Evolutionary conservation across 2,888 invertebrate species (phyloP).

Genomic region (Drosophila pseudotalamancana): DNA sequence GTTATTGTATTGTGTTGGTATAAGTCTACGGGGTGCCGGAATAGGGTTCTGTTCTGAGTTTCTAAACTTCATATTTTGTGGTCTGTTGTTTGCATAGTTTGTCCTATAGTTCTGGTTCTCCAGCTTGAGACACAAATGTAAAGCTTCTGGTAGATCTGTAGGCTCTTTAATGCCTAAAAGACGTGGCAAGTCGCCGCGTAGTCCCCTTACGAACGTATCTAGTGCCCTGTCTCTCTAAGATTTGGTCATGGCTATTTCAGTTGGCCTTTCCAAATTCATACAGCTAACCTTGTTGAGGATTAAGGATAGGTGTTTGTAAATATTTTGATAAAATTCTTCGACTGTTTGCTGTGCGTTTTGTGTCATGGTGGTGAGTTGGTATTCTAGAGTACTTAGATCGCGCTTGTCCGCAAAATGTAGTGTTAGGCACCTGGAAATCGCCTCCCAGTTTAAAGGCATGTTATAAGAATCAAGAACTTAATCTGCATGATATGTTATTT

Average conservation of each 20-base stretch:
- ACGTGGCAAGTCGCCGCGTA: neutral
- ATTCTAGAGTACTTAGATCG: too few species aligned
- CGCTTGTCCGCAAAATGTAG: too few species aligned
- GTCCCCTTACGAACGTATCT: neutral
- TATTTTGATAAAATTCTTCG: too few species aligned
- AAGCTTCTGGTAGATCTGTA: neutral
- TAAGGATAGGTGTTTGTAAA: too few species aligned
- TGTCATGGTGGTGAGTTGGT: neutral
- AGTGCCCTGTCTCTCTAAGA: too few species aligned
- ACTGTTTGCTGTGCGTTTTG: neutral
- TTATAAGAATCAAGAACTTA: too few species aligned
- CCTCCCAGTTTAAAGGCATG: too few species aligned
- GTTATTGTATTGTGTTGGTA: neutral
- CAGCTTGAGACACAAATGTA: neutral
- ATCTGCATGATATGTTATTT: too few species aligned
- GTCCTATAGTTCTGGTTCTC: neutral
- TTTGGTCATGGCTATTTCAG: too few species aligned
- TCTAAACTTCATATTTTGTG: neutral
- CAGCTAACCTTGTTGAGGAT: too few species aligned
- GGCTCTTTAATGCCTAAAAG: neutral
- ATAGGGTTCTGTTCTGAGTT: neutral
- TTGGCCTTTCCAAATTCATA: too few species aligned
- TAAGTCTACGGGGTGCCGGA: neutral
- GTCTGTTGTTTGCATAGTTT: neutral
- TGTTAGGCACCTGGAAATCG: too few species aligned